Evolutionary conservation across 2,797 vertebrate genomes (phyloP).

Genomic region (Etheostoma perlongum): DNA sequence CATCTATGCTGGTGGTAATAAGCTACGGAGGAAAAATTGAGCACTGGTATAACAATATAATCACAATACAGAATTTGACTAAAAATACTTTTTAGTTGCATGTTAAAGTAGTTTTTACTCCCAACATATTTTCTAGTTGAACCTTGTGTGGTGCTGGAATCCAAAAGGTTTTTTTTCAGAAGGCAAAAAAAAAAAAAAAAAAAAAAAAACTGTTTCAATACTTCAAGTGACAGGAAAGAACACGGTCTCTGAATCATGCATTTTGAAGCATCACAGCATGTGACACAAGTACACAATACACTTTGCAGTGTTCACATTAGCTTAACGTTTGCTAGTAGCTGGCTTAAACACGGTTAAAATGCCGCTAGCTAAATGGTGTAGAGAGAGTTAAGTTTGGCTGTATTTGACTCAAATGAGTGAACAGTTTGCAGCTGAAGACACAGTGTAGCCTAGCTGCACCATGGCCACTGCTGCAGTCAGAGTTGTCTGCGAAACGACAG

Average conservation of each 20-base stretch:
- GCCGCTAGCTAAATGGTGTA: too few relatives aligned
- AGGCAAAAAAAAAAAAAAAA: too few relatives aligned
- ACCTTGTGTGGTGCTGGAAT: not conserved
- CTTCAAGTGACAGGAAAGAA: not conserved
- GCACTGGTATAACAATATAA: not conserved
- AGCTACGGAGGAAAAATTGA: not conserved
- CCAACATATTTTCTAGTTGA: not conserved
- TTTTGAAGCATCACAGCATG: not conserved
- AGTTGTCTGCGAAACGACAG: too few relatives aligned
- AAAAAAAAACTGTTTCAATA: not conserved
- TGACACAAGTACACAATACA: too few relatives aligned
- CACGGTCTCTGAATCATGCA: not conserved
- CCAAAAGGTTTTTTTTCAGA: not conserved
- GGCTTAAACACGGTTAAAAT: too few relatives aligned
- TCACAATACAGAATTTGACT: not conserved
- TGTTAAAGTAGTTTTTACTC: not conserved
- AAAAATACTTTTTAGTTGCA: not conserved
- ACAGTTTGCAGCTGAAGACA: too few relatives aligned
- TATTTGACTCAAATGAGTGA: too few relatives aligned
- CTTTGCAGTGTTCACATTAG: too few relatives aligned
- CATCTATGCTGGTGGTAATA: not conserved
- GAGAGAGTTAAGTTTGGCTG: too few relatives aligned
- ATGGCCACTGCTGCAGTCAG: too few relatives aligned
- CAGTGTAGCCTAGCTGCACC: too few relatives aligned
- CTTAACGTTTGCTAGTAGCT: too few relatives aligned